Evolutionary conservation across 1,140 invertebrate genomes (phyloP), one percentile per base, ranked within the genome.

Genomic region (Megalopta genalis): DNA sequence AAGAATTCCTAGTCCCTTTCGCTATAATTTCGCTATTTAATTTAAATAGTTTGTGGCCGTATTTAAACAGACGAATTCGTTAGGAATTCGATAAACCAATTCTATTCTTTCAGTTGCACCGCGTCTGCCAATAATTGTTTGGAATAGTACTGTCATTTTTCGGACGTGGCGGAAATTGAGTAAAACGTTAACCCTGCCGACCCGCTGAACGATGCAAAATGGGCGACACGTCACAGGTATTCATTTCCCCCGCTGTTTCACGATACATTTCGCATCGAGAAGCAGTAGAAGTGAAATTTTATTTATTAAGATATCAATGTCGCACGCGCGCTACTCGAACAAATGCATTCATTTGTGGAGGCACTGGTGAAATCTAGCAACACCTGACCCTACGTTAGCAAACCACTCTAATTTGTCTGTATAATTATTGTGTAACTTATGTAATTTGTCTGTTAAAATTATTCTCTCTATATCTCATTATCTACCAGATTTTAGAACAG

Each of bases 241-340:
- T 77, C 67, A 77, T 60, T 52, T 46, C 23, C 32, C 4, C 32
- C 75, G n/a, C 32, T 77, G 59, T 71, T 77, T 77, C 71, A 77
- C 63, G 75, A 71, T 77, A 77, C 67, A 77, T 70, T 70, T 68
- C 59, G 59, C 46, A 23, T 27, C 42, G 59, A 27, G 23, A 57
- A 71, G 71, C 59, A 77, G 71, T 77, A 42, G 42, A 77, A 18
- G 67, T 77, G 59, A 71, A 71, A 77, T 71, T 63, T 32, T 67
- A 71, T 77, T 67, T 77, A 77, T 63, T 71, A 52, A 62, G 67
- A 77, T 77, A 71, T 77, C 67, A 77, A 71, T 67, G 75, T 71
- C 54, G 73, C 42, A 8, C 18, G 73, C 42, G 8, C 18, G 18
- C 8, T 52, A 39, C 42, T 75, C 27, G 42, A 63, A 71, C 66